Evolutionary conservation across 1,140 invertebrate genomes (phyloP).

Genomic region (Periplaneta americana): DNA sequence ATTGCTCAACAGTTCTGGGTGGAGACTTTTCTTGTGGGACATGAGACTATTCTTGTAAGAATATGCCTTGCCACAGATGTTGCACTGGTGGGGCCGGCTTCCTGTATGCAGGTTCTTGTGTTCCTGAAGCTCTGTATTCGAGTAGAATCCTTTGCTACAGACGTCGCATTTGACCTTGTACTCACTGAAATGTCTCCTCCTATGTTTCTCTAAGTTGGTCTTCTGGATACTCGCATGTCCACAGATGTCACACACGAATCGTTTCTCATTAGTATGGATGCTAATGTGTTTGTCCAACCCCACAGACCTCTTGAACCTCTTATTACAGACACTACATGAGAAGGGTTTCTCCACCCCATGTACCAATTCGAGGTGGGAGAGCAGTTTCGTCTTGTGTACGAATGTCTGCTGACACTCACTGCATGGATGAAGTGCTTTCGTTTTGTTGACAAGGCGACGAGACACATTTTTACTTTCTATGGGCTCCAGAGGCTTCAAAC

Average conservation of each 20-base stretch:
- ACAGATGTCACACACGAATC: slow-evolving; percentile 39
- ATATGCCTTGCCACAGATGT: slow-evolving; percentile 6
- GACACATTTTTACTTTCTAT: too few species aligned
- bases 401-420: too few species aligned
- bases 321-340: too few species aligned
- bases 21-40: slow-evolving; percentile 24
- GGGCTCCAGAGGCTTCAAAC: too few species aligned
- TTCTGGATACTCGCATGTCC: slow-evolving; percentile 36
- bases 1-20: not conserved
- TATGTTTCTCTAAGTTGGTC: slow-evolving; percentile 35
- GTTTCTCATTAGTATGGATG: too few species aligned
- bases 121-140: slow-evolving; percentile 38
- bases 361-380: too few species aligned
- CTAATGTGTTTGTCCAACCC: too few species aligned
- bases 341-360: too few species aligned
- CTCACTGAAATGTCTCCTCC: slow-evolving; percentile 36
- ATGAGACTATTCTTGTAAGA: slow-evolving; percentile 24
- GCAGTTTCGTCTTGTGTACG: too few species aligned
- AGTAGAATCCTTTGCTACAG: slow-evolving; percentile 32
- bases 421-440: too few species aligned
- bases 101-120: slow-evolving; percentile 35
- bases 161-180: slow-evolving; percentile 35
- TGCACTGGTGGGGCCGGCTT: slow-evolving; percentile 38
- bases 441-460: too few species aligned
- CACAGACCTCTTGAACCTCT: too few species aligned